phyloP scores from a whole-genome alignment of 2,113 vertebrate species.

The Pyxicephalus adspersus region DNA sequence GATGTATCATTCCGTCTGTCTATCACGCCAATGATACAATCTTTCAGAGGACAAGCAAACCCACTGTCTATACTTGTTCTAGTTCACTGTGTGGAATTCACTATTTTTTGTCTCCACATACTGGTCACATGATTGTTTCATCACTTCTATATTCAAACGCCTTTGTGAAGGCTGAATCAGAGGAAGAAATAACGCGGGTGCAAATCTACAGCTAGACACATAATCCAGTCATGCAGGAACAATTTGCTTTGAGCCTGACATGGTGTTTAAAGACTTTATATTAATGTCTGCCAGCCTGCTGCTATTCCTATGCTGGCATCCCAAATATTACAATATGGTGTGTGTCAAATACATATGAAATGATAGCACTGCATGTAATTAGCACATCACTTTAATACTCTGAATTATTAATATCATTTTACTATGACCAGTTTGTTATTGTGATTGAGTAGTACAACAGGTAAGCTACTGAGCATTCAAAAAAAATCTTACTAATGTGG shows the following conservation, averaged over 20 bases:
- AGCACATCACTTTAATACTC: slow-evolving; percentile 1
- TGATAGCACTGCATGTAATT: neutral
- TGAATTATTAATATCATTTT: slow-evolving; percentile 19
- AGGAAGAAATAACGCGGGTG: slow-evolving; percentile 10
- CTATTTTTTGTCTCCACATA: slow-evolving; percentile 4
- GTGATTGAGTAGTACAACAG: neutral
- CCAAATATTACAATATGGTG: slow-evolving; percentile 34
- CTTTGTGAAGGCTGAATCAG: slow-evolving; percentile 33
- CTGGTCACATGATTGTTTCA: slow-evolving; percentile 29
- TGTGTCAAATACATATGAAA: slow-evolving; percentile 20
- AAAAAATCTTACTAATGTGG: too few species aligned
- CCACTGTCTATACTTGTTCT: neutral
- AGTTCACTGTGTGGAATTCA: slow-evolving; percentile 13
- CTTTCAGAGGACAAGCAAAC: slow-evolving; percentile 1
- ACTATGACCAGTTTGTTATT: slow-evolving; percentile 32
- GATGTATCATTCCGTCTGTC: slow-evolving; percentile 5
- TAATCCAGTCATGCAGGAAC: slow-evolving; percentile 32
- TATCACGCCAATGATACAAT: neutral
- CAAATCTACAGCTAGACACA: slow-evolving; percentile 15
- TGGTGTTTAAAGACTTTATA: slow-evolving; percentile 32
- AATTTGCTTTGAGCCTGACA: slow-evolving; percentile 25
- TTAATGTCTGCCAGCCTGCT: slow-evolving; percentile 11
- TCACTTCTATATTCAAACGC: slow-evolving; percentile 10
- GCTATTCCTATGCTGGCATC: slow-evolving; percentile 3
- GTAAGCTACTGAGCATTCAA: neutral